These are phyloP conservation scores for Ciconia boyciana DNA, from an alignment of 2,113 vertebrate genomes.

Conservation along the genomic window DNA sequence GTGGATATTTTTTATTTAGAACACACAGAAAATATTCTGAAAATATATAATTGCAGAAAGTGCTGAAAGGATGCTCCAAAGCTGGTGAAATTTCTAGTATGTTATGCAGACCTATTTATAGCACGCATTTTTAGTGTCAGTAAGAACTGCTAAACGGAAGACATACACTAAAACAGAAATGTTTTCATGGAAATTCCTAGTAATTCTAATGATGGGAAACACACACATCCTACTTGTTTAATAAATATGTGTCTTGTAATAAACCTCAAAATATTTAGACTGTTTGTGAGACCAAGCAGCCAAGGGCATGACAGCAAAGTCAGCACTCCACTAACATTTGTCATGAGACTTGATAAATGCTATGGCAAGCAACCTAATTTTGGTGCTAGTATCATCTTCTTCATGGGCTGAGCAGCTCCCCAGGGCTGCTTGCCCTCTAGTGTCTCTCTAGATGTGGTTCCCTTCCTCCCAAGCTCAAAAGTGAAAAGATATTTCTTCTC, in stretches of 20 bases:
- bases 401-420: background rate
- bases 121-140: background rate
- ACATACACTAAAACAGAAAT: background rate
- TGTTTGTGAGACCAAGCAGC: background rate
- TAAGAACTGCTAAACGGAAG: background rate
- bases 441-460: background rate
- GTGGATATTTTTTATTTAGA: background rate
- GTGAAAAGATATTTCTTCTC: background rate
- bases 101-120: background rate
- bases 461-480: background rate
- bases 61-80: background rate
- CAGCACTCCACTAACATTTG: background rate
- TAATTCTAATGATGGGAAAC: background rate
- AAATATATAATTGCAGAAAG: background rate
- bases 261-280: background rate
- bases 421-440: background rate
- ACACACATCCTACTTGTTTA: background rate
- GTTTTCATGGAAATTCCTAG: background rate
- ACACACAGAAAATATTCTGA: background rate
- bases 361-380: background rate
- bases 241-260: background rate
- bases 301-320: background rate
- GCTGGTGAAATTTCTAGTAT: background rate
- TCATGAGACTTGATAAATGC: background rate
- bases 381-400: background rate